A percentile compares a stretch with the other conserved stretches of the same genome.
Evolutionary conservation across 2,113 vertebrate genomes (phyloP).

Genomic region (Mionectes macconnelli): DNA sequence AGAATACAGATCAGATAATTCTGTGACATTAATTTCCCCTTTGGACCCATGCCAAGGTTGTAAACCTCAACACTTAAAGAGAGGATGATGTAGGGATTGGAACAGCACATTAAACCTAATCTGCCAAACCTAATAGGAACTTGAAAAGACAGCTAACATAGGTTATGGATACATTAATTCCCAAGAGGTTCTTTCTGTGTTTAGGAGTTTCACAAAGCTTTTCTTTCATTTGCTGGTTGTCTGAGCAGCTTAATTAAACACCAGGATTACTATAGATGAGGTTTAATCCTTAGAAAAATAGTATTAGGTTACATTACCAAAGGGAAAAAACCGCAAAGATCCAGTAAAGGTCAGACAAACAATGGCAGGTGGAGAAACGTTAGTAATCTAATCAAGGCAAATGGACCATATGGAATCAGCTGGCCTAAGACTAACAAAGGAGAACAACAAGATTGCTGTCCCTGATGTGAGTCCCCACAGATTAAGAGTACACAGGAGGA

Average conservation of each 20-base stretch:
- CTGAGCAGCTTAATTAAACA: background rate
- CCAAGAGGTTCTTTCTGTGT: background rate
- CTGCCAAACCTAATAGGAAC: background rate
- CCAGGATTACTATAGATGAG: background rate
- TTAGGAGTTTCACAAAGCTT: background rate
- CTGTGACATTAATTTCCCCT: background rate
- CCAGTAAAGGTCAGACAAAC: background rate
- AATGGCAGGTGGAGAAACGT: background rate
- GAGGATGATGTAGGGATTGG: background rate
- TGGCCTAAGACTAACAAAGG: background rate
- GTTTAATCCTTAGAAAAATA: background rate
- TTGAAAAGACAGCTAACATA: background rate
- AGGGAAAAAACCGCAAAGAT: background rate
- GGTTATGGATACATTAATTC: background rate
- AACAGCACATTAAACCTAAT: background rate
- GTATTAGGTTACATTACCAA: background rate
- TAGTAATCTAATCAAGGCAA: background rate
- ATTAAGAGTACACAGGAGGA: background rate
- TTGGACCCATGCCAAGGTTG: background rate
- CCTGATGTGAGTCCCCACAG: background rate
- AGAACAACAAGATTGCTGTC: background rate
- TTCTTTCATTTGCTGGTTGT: background rate
- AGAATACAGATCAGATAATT: background rate
- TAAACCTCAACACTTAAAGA: background rate
- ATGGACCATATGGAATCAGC: background rate